A percentile compares a stretch with the other conserved stretches of the same genome.
Conservation (phyloP, 1,140 invertebrate species). For the Platorchestia sp. region DNA sequence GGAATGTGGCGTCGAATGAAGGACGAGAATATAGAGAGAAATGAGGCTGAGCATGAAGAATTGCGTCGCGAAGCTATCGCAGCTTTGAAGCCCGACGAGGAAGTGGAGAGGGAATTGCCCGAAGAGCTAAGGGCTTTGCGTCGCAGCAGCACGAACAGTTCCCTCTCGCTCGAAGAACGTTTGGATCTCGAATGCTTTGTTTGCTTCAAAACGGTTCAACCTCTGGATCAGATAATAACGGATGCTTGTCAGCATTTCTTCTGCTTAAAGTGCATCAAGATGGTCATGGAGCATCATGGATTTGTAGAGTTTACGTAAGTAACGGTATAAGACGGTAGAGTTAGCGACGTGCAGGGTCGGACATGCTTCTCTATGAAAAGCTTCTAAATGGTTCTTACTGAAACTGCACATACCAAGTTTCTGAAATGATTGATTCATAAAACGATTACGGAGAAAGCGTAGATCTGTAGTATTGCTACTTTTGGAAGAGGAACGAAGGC, state of each 20-base stretch:
- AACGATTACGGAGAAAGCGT: too few species aligned
- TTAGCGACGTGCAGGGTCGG: too few species aligned
- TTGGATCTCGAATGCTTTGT: neutral
- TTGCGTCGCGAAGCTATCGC: neutral
- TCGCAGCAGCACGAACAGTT: neutral
- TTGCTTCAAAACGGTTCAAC: neutral
- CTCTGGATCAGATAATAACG: neutral
- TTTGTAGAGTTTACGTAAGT: neutral
- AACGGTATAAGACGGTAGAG: too few species aligned
- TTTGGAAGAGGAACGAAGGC: too few species aligned
- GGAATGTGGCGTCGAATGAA: conserved; percentile 19
- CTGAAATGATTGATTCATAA: too few species aligned
- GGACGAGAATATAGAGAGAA: neutral
- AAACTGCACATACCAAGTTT: too few species aligned
- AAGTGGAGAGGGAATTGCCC: neutral
- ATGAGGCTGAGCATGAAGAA: neutral
- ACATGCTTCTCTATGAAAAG: too few species aligned
- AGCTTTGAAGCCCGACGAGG: neutral
- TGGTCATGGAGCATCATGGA: neutral
- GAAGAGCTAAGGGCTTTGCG: neutral
- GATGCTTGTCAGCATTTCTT: neutral
- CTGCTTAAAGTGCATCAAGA: neutral
- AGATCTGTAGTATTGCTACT: too few species aligned
- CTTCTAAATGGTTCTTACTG: too few species aligned
- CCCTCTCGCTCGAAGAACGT: neutral